Evolutionary conservation across 2,888 invertebrate genomes (phyloP).

Genomic region (Zaprionus obscuricornis): DNA sequence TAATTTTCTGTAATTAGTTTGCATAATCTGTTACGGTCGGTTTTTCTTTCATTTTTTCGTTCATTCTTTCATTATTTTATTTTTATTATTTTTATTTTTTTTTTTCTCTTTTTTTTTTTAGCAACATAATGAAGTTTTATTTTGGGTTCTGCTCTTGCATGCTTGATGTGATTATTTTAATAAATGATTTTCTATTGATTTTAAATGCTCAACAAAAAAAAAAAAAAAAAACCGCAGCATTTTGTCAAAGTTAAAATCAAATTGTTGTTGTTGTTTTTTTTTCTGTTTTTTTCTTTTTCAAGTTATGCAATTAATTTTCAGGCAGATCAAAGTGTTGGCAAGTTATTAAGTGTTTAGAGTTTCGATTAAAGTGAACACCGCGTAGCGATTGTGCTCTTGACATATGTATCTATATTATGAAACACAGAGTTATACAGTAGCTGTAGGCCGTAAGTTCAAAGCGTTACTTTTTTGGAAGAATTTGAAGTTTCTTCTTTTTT

Average conservation of each 20-base stretch:
- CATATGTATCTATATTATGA: too few relatives aligned
- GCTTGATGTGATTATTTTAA: constrained; percentile 64
- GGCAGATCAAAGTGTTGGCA: constrained; percentile 44
- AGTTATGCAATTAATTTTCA: constrained; percentile 44
- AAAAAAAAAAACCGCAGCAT: constrained; percentile 45
- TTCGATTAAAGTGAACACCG: too few relatives aligned
- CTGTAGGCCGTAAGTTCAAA: too few relatives aligned
- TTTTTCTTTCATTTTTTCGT: constrained; percentile 38
- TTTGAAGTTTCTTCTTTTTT: too few relatives aligned
- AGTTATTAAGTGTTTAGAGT: constrained; percentile 28
- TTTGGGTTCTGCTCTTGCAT: constrained; percentile 49
- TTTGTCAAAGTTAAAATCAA: constrained; percentile 57
- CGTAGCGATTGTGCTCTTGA: too few relatives aligned
- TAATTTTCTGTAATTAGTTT: constrained; percentile 77
- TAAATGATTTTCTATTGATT: constrained; percentile 73
- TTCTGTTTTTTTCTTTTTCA: too few relatives aligned
- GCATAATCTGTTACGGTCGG: constrained; percentile 73
- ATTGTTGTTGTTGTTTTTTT: too few relatives aligned
- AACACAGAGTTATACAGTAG: too few relatives aligned
- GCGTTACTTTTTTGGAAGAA: too few relatives aligned
- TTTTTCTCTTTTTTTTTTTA: constrained; percentile 31
- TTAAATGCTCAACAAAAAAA: constrained; percentile 32
- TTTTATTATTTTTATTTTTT: constrained; percentile 37
- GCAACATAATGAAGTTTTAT: constrained; percentile 48
- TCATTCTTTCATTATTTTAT: too few relatives aligned